Evolutionary conservation across 1,140 invertebrate genomes (phyloP), one percentile per base, ranked within the genome.

Genomic region (Anagrus nilaparvatae): DNA sequence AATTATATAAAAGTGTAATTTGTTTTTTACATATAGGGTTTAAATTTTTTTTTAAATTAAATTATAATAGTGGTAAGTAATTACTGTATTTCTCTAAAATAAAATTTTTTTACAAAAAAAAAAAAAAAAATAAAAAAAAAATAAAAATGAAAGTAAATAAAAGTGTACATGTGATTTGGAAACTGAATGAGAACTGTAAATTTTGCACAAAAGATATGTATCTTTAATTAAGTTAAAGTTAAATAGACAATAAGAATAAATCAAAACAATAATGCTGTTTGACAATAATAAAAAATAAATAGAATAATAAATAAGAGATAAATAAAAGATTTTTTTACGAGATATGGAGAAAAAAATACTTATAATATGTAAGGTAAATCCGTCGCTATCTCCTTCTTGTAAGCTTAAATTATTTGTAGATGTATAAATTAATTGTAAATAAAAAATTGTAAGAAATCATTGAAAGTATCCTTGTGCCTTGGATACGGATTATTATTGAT

Each of bases 381-480:
- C n/a, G n/a, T n/a, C n/a, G n/a, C n/a, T n/a, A n/a, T n/a, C n/a
- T n/a, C n/a, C n/a, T n/a, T n/a, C n/a, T n/a, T n/a, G n/a, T n/a
- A n/a, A n/a, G n/a, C n/a, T n/a, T n/a, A n/a, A n/a, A n/a, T n/a
- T n/a, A n/a, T n/a, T n/a, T n/a, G n/a, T n/a, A 10, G 10, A 20
- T 34, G 24, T 41, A 56, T 47, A 35, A 31, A 42, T 28, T 45
- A 43, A 46, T 45, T 25, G 41, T 44, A 33, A 35, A 47, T 49
- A 55, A 53, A 50, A 47, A 54, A 30, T 57, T 56, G 54, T 51
- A 51, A 57, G 58, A 50, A 62, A 51, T 54, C 65, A 59, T 55
- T 62, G 65, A 67, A 63, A 67, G 65, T 67, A 58, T 64, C 62
- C 63, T 60, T 61, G 65, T 67, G 65, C 65, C 65, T 67, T 67